Evolutionary conservation across 2,797 vertebrate genomes (phyloP).

Genomic region (Xiphophorus birchmanni): DNA sequence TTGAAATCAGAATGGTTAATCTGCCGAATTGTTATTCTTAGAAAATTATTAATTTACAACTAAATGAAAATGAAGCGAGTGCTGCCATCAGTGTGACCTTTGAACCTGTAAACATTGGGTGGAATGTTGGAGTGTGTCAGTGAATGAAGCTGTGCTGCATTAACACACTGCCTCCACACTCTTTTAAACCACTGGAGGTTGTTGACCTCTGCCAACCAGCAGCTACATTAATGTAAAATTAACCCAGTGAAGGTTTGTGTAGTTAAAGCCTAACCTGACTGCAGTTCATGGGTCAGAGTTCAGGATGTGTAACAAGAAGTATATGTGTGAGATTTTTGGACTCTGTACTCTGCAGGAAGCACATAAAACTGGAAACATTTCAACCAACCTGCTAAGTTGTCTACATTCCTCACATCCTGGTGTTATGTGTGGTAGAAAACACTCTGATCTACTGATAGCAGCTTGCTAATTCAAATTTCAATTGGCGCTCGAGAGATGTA

Average conservation of each 20-base stretch:
- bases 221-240: neutral
- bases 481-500: too few species aligned
- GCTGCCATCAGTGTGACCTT: neutral
- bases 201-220: slow-evolving; percentile 39
- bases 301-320: slow-evolving; percentile 63
- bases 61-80: neutral
- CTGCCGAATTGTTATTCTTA: neutral
- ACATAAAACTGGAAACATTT: slow-evolving; percentile 6
- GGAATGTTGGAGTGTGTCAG: slow-evolving; percentile 76
- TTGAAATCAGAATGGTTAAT: neutral
- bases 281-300: slow-evolving; percentile 47
- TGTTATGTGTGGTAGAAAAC: neutral
- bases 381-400: neutral
- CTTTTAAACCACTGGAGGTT: slow-evolving; percentile 56
- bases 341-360: slow-evolving; percentile 19
- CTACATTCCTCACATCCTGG: neutral
- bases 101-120: slow-evolving; percentile 36
- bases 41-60: neutral
- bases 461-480: too few species aligned
- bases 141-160: slow-evolving; percentile 67
- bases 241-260: neutral
- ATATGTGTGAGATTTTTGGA: slow-evolving; percentile 34
- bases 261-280: neutral
- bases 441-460: neutral
- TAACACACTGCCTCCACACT: slow-evolving; percentile 69